phyloP scores from a whole-genome alignment of 2,888 invertebrate genomes.

The Cyclophora albipunctata region DNA sequence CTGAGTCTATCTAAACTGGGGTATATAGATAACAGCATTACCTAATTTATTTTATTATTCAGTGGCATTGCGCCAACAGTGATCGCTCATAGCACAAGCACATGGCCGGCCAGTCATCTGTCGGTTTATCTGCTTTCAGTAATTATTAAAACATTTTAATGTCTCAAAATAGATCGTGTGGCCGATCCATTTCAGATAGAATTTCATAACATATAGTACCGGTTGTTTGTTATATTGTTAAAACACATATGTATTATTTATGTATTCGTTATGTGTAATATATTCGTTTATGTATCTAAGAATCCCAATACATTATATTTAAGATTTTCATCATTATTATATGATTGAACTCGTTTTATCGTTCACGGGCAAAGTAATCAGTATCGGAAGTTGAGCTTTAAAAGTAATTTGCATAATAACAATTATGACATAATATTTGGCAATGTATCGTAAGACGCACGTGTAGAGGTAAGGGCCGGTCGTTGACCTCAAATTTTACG shows the following conservation, averaged over 20 bases:
- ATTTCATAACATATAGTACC: no score
- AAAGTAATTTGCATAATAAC: conserved; percentile 9
- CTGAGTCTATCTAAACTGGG: no score
- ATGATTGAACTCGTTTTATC: no score
- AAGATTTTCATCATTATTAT: no score
- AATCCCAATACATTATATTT: no score
- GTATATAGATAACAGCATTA: background rate
- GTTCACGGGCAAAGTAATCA: no score
- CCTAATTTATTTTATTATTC: conserved; percentile 14
- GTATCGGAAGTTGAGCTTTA: no score
- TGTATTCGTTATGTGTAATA: no score
- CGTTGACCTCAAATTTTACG: conserved; percentile 50
- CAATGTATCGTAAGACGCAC: conserved; percentile 35
- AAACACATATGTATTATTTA: no score
- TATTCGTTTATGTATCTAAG: no score
- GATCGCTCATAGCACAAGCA: conserved; percentile 37
- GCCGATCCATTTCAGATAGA: no score
- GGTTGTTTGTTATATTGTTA: no score
- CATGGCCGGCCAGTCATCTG: conserved; percentile 46
- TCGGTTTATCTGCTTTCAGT: conserved; percentile 19
- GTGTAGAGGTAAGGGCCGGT: conserved; percentile 56
- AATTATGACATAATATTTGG: conserved; percentile 24
- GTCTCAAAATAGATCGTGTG: conserved; percentile 18
- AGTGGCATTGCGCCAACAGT: conserved; percentile 47
- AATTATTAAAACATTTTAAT: conserved; percentile 21